Base-by-base conservation (phyloP, 2,888 invertebrate genomes). In the Parnassius orleans region DNA sequence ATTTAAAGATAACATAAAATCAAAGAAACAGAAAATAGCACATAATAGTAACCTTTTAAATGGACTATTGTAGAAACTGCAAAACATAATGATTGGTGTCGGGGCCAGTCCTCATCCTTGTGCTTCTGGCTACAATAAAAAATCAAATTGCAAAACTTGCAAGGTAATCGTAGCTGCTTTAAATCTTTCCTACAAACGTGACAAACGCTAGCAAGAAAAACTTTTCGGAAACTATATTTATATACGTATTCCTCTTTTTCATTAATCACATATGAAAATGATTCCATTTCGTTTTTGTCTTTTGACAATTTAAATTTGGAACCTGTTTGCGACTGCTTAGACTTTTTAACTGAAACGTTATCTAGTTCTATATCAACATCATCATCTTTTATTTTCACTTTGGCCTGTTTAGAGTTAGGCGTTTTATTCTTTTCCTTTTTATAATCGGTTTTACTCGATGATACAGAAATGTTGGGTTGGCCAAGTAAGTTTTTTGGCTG, bases 51-150 rank as follows among this genome's bases (percentile, higher is more conserved):
- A 93, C 93, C 93, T 86, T 92, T 92, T 51, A 90, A 83, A 69
- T 92, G 89, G 50, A 92, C 92, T 55, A 94, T 87, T 50, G 93
- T 93, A 44, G 91, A 92, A 24, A 95, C 83, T 42, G 93, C 92
- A 51, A 90, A 90, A 72, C 95, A 95, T 1, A 95, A 74, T 0
- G 90, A 89, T 59, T 92, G 92, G 74, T 95, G 95, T 48, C 85
- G 80, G 0, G 80, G 69, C 81, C 89, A 91, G 72, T 94, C 94
- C 47, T 93, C 88, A 56, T 92, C 92, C 74, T 93, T 93, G 71
- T 95, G 95, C 12, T 92, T 89, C 14, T 80, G 74, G 11, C 90
- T 92, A 74, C 95, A 95, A 72, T 95, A 95, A 61, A 92, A 93
- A 12, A 94, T 82, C 83, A 95, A 87, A 63, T 92, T 90, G 68